Base-by-base conservation (phyloP, 2,888 invertebrate species). In the Brenthis hecate region DNA sequence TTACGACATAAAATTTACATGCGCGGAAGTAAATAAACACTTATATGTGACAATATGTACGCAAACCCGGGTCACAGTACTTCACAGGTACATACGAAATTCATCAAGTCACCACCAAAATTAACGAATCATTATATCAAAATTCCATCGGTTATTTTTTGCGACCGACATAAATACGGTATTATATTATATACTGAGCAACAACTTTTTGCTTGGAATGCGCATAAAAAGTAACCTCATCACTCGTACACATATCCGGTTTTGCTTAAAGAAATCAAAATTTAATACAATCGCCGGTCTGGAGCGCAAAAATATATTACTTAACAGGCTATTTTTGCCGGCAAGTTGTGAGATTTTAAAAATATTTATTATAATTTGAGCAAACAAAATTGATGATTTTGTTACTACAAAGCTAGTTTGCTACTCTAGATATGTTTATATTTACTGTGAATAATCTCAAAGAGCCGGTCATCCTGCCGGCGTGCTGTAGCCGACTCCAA, bases 161-260 rank as follows among this genome's bases (percentile, higher is more conserved):
- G 87, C 85, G 79, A 75, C 68, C 74, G 78, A 78, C 82, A 83
- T 84, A 86, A 85, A 85, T 82, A 87, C 86, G 82, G 83, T 82
- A 84, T 78, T 85, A 83, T 81, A 72, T 36, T 36, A 43, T 80
- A 83, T 81, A 72, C 80, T 82, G 84, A 83, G 84, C 85, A 85
- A 83, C 85, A 81, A 85, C 85, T 91, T 91, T 89, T 89, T 85
- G 86, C 82, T 80, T 74, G 88, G 92, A 91, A 92, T 92, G 84
- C 88, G 85, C 80, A 83, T 84, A 92, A 92, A 92, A 92, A 92
- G 78, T 77, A 75, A 77, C 78, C 81, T 82, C 82, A 80, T 81
- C 82, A 81, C 80, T 83, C 79, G 78, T 79, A 80, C 80, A 78
- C 80, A 81, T 82, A 89, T 89, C 87, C 87, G 88, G 87, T 84